A percentile compares a stretch with the other conserved stretches of the same genome.
Evolutionary conservation across 2,888 invertebrate species (phyloP).

Genomic region (Biston stratarius): DNA sequence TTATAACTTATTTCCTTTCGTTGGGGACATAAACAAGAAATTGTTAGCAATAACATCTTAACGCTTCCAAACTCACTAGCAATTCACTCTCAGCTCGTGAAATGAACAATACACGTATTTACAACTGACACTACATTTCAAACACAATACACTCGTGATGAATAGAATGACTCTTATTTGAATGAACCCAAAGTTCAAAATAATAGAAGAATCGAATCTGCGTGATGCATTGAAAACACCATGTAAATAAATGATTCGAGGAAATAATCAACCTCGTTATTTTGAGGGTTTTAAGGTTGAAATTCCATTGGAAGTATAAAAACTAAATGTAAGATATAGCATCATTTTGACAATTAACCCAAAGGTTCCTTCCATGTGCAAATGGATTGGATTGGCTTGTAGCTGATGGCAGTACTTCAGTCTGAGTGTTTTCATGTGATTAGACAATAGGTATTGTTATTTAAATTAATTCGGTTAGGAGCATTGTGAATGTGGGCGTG

Average conservation of each 20-base stretch:
- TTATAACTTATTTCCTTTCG: too few species aligned
- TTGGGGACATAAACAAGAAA: background rate
- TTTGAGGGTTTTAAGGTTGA: background rate
- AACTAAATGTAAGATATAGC: slow-evolving; percentile 36
- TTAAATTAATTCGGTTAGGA: slow-evolving; percentile 41
- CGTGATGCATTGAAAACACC: slow-evolving; percentile 5
- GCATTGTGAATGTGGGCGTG: background rate
- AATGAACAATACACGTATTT: slow-evolving; percentile 78
- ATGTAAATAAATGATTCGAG: background rate
- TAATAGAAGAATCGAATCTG: slow-evolving; percentile 24
- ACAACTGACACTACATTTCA: slow-evolving; percentile 61
- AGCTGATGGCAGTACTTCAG: slow-evolving; percentile 66
- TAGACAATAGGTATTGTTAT: slow-evolving; percentile 51
- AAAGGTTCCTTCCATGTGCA: slow-evolving; percentile 74
- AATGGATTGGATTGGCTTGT: slow-evolving; percentile 84
- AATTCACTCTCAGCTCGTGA: slow-evolving; percentile 72
- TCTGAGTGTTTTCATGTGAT: slow-evolving; percentile 58
- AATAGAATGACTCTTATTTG: slow-evolving; percentile 14
- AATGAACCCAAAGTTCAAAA: slow-evolving; percentile 34
- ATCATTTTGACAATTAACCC: slow-evolving; percentile 72
- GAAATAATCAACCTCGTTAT: slow-evolving; percentile 15
- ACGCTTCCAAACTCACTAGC: slow-evolving; percentile 68
- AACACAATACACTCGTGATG: slow-evolving; percentile 29
- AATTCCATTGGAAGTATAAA: slow-evolving; percentile 10
- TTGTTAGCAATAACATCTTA: slow-evolving; percentile 22